A percentile compares a stretch with the other conserved stretches of the same genome.
Evolutionary conservation across 2,113 vertebrate species (phyloP).

Genomic region (Sakesphorus luctuosus): DNA sequence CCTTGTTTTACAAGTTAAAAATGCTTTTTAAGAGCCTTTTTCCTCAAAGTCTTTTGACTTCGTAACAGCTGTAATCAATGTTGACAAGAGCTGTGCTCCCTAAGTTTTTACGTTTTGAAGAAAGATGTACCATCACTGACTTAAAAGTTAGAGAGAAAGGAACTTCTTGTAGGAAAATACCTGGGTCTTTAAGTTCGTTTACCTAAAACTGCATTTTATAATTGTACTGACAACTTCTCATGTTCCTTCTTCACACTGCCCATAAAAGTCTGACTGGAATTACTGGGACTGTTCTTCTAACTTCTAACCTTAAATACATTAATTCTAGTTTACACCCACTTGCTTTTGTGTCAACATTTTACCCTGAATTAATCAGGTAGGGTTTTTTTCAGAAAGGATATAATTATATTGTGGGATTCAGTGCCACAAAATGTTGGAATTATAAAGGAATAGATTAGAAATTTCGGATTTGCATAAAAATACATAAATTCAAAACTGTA

Average conservation of each 20-base stretch:
- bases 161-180: background rate
- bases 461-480: background rate
- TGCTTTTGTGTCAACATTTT: background rate
- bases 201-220: background rate
- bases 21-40: background rate
- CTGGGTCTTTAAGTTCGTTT: background rate
- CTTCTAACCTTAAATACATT: background rate
- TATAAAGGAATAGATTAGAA: background rate
- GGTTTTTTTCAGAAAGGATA: background rate
- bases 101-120: background rate
- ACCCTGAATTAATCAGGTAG: background rate
- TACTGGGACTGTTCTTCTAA: background rate
- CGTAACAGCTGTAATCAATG: slow-evolving; percentile 12
- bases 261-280: background rate
- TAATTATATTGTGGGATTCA: background rate
- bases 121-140: background rate
- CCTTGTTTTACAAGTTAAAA: slow-evolving; percentile 4
- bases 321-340: background rate
- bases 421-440: background rate
- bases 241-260: background rate
- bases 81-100: background rate
- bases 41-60: background rate
- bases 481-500: background rate
- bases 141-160: background rate
- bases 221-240: background rate